Percentiles rank a stretch among this genome's conserved stretches.
Conservation (phyloP, 2,113 vertebrate genomes). For the Tragelaphus strepsiceros region DNA sequence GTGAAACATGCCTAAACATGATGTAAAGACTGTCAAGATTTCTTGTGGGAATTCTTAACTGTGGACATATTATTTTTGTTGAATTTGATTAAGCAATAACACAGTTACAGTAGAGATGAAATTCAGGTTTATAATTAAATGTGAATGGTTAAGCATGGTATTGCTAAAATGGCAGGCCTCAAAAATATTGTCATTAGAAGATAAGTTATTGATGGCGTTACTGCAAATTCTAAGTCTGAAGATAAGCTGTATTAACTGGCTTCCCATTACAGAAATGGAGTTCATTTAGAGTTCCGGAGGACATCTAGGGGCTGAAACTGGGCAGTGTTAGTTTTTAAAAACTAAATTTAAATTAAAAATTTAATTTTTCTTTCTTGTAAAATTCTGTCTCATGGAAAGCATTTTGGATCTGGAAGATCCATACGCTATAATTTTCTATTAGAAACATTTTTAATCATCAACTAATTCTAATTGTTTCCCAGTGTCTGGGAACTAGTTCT, state of each 20-base stretch:
- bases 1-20: constrained; percentile 48
- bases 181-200: neutral
- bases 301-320: neutral
- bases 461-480: neutral
- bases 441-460: neutral
- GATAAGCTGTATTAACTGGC: neutral
- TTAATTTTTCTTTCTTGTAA: neutral
- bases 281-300: constrained; percentile 26
- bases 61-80: constrained; percentile 38
- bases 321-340: neutral
- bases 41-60: constrained; percentile 5
- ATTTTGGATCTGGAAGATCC: neutral
- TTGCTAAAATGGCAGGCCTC: neutral
- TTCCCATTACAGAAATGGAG: neutral
- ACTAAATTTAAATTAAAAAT: neutral
- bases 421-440: neutral
- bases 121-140: constrained; percentile 8
- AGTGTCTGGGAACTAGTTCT: neutral
- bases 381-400: neutral
- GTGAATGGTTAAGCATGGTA: neutral
- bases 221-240: neutral
- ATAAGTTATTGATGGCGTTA: neutral
- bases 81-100: constrained; percentile 6
- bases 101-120: neutral
- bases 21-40: neutral